Evolutionary conservation across 2,797 vertebrate genomes (phyloP).

Genomic region (Dendrocincla fuliginosa): DNA sequence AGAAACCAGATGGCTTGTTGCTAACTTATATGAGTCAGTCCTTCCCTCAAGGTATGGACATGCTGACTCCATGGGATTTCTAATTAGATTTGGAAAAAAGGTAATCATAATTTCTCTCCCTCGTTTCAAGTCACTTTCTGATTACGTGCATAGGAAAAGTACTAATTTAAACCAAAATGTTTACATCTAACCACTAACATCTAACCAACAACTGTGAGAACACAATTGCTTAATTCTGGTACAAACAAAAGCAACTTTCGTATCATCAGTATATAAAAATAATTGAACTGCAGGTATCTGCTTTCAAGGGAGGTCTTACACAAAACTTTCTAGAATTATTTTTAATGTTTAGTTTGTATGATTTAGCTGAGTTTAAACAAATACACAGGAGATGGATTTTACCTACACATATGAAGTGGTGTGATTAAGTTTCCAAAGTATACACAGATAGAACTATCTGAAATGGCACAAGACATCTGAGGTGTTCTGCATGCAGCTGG

Average conservation of each 20-base stretch:
- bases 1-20: background rate
- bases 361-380: background rate
- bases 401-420: background rate
- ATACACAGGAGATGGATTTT: background rate
- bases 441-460: background rate
- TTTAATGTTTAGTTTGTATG: background rate
- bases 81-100: constrained; percentile 19
- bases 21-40: background rate
- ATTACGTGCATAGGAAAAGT: background rate
- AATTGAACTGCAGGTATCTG: background rate
- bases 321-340: background rate
- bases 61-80: background rate
- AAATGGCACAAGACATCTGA: background rate
- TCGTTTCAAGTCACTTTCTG: background rate
- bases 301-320: background rate
- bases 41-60: background rate
- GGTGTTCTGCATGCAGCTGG: background rate
- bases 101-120: background rate
- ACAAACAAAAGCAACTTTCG: background rate
- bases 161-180: background rate
- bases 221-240: background rate
- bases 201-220: background rate
- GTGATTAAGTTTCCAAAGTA: background rate
- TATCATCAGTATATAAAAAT: background rate
- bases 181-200: background rate